Evolutionary conservation across 2,888 invertebrate genomes (phyloP).

Genomic region (Monoplex corrugatus): DNA sequence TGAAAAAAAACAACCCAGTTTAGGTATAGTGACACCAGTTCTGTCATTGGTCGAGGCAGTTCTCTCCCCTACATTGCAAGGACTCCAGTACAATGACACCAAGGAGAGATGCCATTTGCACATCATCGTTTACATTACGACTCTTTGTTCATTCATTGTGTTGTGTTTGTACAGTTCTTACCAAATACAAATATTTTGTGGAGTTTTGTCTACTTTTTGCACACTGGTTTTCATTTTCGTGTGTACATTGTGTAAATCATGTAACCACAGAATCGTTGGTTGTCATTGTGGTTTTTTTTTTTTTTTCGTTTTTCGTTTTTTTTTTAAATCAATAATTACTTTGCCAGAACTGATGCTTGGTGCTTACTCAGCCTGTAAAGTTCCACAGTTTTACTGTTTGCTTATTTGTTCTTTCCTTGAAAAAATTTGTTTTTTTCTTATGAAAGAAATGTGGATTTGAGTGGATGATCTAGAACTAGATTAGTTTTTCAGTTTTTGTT

Average conservation of each 20-base stretch:
- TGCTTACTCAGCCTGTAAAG: constrained; percentile 44
- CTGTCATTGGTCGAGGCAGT: background rate
- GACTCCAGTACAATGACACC: background rate
- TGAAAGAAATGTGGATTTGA: no score
- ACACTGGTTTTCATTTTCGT: background rate
- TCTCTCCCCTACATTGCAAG: background rate
- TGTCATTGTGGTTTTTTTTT: background rate
- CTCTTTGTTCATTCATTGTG: background rate
- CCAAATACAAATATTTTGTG: background rate
- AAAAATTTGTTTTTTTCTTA: no score
- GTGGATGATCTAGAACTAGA: no score
- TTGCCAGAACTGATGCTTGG: constrained; percentile 48
- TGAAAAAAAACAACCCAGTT: background rate
- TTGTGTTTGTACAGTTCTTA: background rate
- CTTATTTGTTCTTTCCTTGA: background rate
- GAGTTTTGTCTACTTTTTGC: background rate
- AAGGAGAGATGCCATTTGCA: background rate
- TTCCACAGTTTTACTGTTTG: background rate
- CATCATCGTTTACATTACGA: background rate
- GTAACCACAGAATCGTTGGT: background rate
- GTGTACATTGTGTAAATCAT: constrained; percentile 19
- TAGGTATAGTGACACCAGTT: background rate
- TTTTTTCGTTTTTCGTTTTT: background rate
- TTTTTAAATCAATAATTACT: background rate
- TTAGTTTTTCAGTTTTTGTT: no score